Percentiles rank a stretch among this genome's conserved stretches.
These are phyloP conservation scores for Rafetus swinhoei DNA, from an alignment of 2,113 vertebrate species.

Conservation along the genomic window DNA sequence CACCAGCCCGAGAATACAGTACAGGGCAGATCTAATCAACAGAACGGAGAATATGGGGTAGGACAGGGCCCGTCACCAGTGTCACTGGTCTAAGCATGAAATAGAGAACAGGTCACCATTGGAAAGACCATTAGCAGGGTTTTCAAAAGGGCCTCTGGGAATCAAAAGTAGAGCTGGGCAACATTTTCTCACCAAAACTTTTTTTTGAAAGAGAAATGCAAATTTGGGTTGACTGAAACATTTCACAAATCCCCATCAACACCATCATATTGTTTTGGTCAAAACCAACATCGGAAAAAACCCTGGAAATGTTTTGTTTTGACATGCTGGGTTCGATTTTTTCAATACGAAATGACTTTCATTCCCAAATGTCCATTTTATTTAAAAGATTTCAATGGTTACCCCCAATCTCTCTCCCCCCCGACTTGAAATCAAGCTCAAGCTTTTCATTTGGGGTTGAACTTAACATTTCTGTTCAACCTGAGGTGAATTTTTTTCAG, in stretches of 20 bases:
- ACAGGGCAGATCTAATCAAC: not conserved
- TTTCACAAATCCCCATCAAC: not conserved
- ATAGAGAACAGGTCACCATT: not conserved
- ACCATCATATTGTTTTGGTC: not conserved
- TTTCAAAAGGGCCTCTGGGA: not conserved
- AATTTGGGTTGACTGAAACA: not conserved
- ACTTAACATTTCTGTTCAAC: not conserved
- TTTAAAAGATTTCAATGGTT: not conserved
- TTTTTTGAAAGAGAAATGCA: not conserved
- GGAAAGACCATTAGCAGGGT: not conserved
- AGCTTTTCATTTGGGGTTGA: not conserved
- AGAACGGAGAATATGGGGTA: slow-evolving; percentile 5
- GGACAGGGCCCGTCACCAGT: not conserved
- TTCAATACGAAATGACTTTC: not conserved
- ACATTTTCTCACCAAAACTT: not conserved
- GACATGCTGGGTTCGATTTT: not conserved
- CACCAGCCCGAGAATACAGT: not conserved
- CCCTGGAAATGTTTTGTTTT: not conserved
- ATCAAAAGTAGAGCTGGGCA: not conserved
- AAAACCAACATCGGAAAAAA: not conserved
- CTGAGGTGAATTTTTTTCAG: not conserved
- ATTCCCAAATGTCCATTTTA: not conserved
- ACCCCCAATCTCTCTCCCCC: too few species aligned
- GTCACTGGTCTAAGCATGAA: accelerated
- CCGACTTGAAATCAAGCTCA: not conserved